phyloP scores from a whole-genome alignment of 2,888 invertebrate genomes.

The Dioctria rufipes region DNA sequence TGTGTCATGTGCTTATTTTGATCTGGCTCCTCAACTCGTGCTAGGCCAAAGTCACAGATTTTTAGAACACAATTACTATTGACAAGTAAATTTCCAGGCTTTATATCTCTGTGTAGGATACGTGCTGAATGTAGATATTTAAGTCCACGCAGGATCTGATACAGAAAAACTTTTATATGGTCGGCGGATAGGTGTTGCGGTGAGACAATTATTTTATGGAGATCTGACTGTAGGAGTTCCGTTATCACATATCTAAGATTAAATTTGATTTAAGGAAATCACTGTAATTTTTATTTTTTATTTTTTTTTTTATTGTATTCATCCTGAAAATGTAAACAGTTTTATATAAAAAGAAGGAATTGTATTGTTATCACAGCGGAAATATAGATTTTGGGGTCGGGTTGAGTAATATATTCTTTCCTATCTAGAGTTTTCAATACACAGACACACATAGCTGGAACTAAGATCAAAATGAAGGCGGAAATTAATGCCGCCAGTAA shows the following conservation, averaged over 20 bases:
- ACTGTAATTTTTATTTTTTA: too few species aligned
- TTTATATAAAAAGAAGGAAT: too few species aligned
- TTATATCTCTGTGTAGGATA: conserved; percentile 98
- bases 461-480: too few species aligned
- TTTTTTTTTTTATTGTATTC: too few species aligned
- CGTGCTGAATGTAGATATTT: conserved; percentile 99
- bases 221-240: conserved; percentile 98
- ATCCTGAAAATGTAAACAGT: too few species aligned
- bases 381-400: too few species aligned
- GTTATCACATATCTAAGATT: conserved; percentile 95
- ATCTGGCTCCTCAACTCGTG: conserved; percentile 97
- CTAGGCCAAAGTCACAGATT: conserved; percentile 99
- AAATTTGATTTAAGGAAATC: conserved; percentile 50
- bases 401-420: too few species aligned
- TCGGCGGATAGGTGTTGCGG: conserved; percentile 98
- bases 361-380: too few species aligned
- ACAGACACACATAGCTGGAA: too few species aligned
- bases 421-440: too few species aligned
- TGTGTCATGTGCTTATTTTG: conserved; percentile 97
- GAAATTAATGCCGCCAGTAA: too few species aligned
- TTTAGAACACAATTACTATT: conserved; percentile 99
- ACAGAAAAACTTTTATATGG: conserved; percentile 99
- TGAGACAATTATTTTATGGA: conserved; percentile 99
- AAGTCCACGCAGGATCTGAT: conserved; percentile 99
- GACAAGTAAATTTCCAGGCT: conserved; percentile 98